Evolutionary conservation across 92 coral and sea anemone species (phyloP).

Genomic region (Ricordea florida): DNA sequence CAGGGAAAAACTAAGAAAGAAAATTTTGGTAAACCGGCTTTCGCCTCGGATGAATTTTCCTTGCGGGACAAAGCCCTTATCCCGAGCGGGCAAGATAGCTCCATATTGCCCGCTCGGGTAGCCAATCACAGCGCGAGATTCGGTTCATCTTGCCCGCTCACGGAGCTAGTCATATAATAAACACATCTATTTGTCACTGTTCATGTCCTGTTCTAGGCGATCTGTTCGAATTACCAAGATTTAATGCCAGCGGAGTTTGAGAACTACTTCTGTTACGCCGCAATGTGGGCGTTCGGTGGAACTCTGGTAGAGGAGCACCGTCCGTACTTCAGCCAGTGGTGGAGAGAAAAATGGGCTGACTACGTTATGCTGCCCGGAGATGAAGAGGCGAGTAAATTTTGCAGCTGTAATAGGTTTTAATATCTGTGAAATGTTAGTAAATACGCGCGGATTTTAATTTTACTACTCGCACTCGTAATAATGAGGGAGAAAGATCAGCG

Average conservation of each 20-base stretch:
- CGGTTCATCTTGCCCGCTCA: no score
- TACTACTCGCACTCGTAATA: no score
- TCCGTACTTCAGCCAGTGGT: slow-evolving; percentile 93
- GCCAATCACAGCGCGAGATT: no score
- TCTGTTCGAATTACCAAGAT: slow-evolving; percentile 87
- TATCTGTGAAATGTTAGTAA: neutral
- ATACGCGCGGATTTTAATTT: no score
- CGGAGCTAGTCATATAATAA: neutral
- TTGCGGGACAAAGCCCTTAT: no score
- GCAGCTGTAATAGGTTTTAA: neutral
- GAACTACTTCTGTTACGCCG: slow-evolving; percentile 94
- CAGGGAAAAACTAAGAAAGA: no score
- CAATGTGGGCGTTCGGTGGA: slow-evolving; percentile 99
- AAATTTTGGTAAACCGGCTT: no score
- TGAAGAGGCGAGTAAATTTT: slow-evolving; percentile 72
- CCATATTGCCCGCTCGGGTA: no score
- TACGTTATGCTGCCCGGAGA: slow-evolving; percentile 87
- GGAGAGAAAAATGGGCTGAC: slow-evolving; percentile 93
- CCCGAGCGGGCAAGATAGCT: no score
- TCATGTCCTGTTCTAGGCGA: slow-evolving; percentile 58
- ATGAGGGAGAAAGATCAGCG: neutral
- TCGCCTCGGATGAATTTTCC: no score
- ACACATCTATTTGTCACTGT: neutral
- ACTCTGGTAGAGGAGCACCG: slow-evolving; percentile 88
- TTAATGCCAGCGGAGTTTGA: slow-evolving; percentile 91